Conservation (phyloP, 1,140 invertebrate genomes). For the Drosophila tsacasi region DNA sequence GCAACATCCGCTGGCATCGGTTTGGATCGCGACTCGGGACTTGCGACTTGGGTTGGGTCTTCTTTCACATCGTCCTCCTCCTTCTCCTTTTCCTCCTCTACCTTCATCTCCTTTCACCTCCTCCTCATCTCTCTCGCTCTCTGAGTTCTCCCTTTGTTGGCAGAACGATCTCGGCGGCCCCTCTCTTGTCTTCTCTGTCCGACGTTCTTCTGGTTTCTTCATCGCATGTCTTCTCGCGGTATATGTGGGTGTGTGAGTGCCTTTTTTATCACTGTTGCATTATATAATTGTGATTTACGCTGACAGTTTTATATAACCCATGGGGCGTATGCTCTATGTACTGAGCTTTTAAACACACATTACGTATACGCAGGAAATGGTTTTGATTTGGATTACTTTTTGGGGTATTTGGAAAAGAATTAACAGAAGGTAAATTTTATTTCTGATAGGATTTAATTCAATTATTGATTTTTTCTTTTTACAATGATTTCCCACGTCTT, state of each 20-base stretch:
- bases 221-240: slow-evolving; percentile 20
- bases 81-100: not conserved
- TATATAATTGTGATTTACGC: slow-evolving; percentile 73
- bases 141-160: slow-evolving; percentile 53
- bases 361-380: slow-evolving; percentile 44
- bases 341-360: slow-evolving; percentile 15
- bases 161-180: slow-evolving; percentile 28
- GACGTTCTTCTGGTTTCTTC: slow-evolving; percentile 31
- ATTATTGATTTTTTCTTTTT: not conserved
- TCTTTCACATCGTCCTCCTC: slow-evolving; percentile 21
- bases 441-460: not conserved
- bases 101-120: slow-evolving; percentile 4
- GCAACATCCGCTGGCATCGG: slow-evolving; percentile 70
- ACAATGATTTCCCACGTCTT: not conserved
- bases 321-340: slow-evolving; percentile 48
- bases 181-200: slow-evolving; percentile 37
- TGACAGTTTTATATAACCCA: slow-evolving; percentile 54
- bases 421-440: too few relatives aligned
- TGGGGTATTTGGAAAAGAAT: not conserved
- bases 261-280: slow-evolving; percentile 57
- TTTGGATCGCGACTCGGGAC: slow-evolving; percentile 32
- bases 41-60: slow-evolving; percentile 51
- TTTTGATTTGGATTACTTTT: slow-evolving; percentile 9
- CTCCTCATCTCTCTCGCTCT: not conserved
- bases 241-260: slow-evolving; percentile 18